A percentile compares a stretch with the other conserved stretches of the same genome.
These are phyloP conservation scores for Cantharis flavilabris DNA, from an alignment of 2,888 invertebrate species.

Conservation along the genomic window DNA sequence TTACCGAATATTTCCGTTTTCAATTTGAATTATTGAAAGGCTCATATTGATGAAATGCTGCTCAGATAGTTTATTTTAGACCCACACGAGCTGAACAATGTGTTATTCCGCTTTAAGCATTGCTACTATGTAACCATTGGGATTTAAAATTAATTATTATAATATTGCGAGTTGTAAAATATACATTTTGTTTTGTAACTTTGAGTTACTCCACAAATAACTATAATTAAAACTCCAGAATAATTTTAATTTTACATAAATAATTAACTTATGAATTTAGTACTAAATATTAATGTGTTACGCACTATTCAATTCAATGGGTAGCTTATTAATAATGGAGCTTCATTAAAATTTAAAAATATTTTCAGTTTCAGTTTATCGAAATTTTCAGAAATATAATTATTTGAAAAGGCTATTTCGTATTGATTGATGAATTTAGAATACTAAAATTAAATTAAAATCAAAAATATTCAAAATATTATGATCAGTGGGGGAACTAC, in stretches of 20 bases:
- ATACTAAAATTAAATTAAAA: no score
- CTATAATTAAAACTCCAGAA: background rate
- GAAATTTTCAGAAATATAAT: no score
- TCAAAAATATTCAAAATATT: no score
- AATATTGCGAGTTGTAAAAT: background rate
- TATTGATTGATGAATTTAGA: no score
- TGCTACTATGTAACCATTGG: background rate
- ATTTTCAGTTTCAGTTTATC: no score
- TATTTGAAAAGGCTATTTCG: no score
- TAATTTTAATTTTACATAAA: background rate
- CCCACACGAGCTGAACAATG: background rate
- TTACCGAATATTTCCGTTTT: background rate
- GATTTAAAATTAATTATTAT: background rate
- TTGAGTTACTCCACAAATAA: background rate
- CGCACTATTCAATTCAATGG: no score
- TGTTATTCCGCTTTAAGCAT: background rate
- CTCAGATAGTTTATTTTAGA: background rate
- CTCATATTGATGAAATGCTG: background rate
- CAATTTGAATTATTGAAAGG: background rate
- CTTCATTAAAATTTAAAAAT: background rate
- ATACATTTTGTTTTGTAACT: background rate
- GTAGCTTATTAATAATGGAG: background rate
- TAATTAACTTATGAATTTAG: no score
- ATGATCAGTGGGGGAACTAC: no score
- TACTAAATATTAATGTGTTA: no score